Percentiles rank a stretch among this genome's conserved stretches.
Evolutionary conservation across 2,113 vertebrate genomes (phyloP).

Genomic region (Hydrolagus affinis): DNA sequence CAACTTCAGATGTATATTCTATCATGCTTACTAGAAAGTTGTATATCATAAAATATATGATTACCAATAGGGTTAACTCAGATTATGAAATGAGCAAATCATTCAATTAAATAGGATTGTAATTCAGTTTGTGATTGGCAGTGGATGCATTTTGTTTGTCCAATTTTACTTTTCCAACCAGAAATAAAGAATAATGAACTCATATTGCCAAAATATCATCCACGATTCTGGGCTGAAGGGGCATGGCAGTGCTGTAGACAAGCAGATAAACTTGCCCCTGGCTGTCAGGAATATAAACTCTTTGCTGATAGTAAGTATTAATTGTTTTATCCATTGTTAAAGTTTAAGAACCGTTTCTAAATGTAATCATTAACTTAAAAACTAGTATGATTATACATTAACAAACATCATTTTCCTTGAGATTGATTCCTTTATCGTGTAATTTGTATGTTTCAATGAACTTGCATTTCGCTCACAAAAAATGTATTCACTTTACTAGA

Average conservation of each 20-base stretch:
- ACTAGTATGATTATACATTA: too few species aligned
- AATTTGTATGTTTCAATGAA: too few species aligned
- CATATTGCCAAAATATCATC: slow-evolving; percentile 80
- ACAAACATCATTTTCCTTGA: too few species aligned
- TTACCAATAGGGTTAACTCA: background rate
- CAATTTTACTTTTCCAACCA: slow-evolving; percentile 39
- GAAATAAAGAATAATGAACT: slow-evolving; percentile 77
- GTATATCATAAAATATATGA: background rate
- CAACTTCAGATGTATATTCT: background rate
- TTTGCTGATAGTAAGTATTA: slow-evolving; percentile 71
- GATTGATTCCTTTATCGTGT: too few species aligned
- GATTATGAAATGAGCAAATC: background rate
- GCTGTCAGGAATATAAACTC: slow-evolving; percentile 83
- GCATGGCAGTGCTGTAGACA: slow-evolving; percentile 85
- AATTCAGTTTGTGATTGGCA: background rate
- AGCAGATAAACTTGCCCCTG: slow-evolving; percentile 78
- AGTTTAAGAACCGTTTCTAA: too few species aligned
- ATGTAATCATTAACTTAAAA: too few species aligned
- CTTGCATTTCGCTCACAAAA: too few species aligned
- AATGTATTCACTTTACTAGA: too few species aligned
- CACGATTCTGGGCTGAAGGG: slow-evolving; percentile 86
- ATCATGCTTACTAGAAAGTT: background rate
- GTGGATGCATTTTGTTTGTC: background rate
- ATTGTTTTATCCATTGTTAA: background rate
- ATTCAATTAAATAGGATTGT: background rate